phyloP scores from a whole-genome alignment of 2,797 vertebrate genomes.

The Otolemur crassicaudatus region DNA sequence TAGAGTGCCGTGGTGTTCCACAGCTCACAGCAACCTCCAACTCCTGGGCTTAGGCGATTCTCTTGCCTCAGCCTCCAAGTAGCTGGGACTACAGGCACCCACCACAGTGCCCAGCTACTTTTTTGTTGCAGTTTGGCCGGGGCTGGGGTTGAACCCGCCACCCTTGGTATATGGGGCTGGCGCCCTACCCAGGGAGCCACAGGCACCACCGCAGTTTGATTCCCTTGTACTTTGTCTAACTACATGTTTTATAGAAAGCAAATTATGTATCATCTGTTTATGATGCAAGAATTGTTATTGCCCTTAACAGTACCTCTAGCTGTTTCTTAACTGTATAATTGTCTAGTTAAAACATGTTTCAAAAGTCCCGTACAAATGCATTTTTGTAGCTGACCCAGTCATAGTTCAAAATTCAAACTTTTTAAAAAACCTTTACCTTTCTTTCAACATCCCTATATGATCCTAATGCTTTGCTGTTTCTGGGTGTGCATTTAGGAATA shows the following conservation, averaged over 20 bases:
- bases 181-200: no score
- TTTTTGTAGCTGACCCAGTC: background rate
- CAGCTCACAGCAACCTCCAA: no score
- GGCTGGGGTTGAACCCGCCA: no score
- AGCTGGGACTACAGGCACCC: no score
- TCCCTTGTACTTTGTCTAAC: background rate
- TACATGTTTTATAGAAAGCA: constrained; percentile 13
- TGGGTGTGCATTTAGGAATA: background rate
- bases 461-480: background rate
- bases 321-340: constrained; percentile 20
- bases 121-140: no score
- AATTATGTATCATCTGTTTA: background rate
- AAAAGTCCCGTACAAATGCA: background rate
- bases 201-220: background rate
- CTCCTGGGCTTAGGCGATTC: no score
- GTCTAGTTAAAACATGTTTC: background rate
- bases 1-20: no score
- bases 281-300: constrained; percentile 35
- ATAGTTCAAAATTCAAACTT: constrained; percentile 30
- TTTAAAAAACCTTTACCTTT: constrained; percentile 13
- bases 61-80: no score
- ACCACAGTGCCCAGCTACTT: no score
- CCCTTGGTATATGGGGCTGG: no score
- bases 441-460: background rate
- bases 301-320: background rate